A percentile compares a stretch with the other conserved stretches of the same genome.
Conservation (phyloP, 2,888 invertebrate genomes). For the Dendrolimus houi region DNA sequence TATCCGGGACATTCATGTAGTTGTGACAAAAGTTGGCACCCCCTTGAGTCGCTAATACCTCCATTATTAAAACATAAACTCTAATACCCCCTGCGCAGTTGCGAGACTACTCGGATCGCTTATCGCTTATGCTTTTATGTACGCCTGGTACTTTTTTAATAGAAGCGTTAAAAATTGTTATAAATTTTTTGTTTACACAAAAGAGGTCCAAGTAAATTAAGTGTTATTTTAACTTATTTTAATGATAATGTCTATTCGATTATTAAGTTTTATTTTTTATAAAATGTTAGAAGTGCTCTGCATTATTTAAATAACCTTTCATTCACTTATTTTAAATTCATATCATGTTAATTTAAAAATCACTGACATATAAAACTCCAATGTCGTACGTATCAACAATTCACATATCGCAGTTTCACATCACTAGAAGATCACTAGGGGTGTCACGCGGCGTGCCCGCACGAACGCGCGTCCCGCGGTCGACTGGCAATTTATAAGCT, state of each 20-base stretch:
- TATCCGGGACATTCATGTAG: constrained; percentile 5
- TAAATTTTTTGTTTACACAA: no score
- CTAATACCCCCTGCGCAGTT: constrained; percentile 12
- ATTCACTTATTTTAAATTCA: not conserved
- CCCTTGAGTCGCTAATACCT: constrained; percentile 32
- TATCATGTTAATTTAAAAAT: no score
- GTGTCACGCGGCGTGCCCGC: constrained; percentile 16
- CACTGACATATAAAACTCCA: not conserved
- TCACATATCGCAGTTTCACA: not conserved
- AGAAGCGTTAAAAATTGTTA: no score
- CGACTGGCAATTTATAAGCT: constrained; percentile 48
- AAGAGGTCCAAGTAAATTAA: no score
- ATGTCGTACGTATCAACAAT: not conserved
- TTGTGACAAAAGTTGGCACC: constrained; percentile 9
- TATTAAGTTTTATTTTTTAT: not conserved
- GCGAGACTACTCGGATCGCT: not conserved
- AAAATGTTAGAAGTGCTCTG: not conserved
- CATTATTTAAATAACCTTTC: not conserved
- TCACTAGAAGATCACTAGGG: not conserved
- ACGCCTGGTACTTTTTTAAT: no score
- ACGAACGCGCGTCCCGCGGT: constrained; percentile 33
- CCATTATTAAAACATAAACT: constrained; percentile 57
- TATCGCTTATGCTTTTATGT: not conserved
- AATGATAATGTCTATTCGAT: no score
- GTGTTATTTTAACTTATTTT: no score